phyloP scores from a whole-genome alignment of 2,797 vertebrate genomes.

The Sebastiscus tertius region DNA sequence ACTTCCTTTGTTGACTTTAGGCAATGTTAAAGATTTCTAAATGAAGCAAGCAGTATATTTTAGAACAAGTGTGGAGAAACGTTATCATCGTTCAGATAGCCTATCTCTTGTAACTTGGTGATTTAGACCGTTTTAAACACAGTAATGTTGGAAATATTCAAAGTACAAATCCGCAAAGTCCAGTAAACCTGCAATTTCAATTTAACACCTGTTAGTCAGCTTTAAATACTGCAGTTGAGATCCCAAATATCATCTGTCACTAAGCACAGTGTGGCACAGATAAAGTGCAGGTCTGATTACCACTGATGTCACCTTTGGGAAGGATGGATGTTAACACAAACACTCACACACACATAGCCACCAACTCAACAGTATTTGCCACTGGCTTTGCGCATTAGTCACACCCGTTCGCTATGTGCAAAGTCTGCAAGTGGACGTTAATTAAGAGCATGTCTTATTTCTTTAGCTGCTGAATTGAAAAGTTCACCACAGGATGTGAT shows the following conservation, averaged over 20 bases:
- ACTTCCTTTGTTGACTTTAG: background rate
- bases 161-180: background rate
- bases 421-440: slow-evolving; percentile 38
- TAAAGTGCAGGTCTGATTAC: slow-evolving; percentile 61
- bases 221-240: slow-evolving; percentile 40
- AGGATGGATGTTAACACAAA: slow-evolving; percentile 25
- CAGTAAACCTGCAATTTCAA: slow-evolving; percentile 25
- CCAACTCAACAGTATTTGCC: slow-evolving; percentile 19
- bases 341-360: background rate
- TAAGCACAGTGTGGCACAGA: slow-evolving; percentile 43
- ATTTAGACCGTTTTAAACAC: background rate
- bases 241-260: slow-evolving; percentile 42
- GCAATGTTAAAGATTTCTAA: background rate
- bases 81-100: background rate
- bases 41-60: background rate
- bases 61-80: background rate
- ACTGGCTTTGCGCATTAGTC: slow-evolving; percentile 30
- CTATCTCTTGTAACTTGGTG: too few relatives aligned
- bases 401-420: slow-evolving; percentile 13
- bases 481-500: background rate
- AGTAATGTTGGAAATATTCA: slow-evolving; percentile 6
- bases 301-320: slow-evolving; percentile 59
- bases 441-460: slow-evolving; percentile 31
- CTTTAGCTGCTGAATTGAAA: slow-evolving; percentile 16
- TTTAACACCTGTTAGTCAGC: slow-evolving; percentile 39